Percentiles rank a stretch among this genome's conserved stretches.
These are phyloP conservation scores for Pecten maximus DNA, from an alignment of 2,888 invertebrate species.

Conservation along the genomic window DNA sequence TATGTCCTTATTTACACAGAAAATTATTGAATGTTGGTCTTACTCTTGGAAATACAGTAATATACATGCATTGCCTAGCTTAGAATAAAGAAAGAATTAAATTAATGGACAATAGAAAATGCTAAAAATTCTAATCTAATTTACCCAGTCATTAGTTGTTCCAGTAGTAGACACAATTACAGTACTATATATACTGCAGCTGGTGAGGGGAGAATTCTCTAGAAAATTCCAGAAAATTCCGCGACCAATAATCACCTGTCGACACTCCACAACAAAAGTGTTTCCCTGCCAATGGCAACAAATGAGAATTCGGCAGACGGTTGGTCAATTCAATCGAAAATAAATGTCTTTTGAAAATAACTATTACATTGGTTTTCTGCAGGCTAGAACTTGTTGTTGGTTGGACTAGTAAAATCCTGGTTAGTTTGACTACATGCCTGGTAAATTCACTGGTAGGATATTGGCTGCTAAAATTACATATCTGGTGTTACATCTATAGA, in stretches of 20 bases:
- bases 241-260: not conserved
- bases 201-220: not conserved
- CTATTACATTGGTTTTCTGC: constrained; percentile 13
- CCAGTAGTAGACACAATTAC: not conserved
- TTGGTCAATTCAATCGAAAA: constrained; percentile 4
- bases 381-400: not conserved
- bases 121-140: too few species aligned
- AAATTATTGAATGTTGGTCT: too few species aligned
- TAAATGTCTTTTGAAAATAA: constrained; percentile 16
- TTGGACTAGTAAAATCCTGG: not conserved
- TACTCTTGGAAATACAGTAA: too few species aligned
- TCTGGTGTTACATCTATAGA: too few species aligned
- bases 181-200: not conserved
- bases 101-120: too few species aligned
- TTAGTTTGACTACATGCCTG: not conserved
- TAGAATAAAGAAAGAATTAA: too few species aligned
- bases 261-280: not conserved
- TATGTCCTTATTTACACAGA: too few species aligned
- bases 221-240: not conserved
- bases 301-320: not conserved
- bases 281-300: constrained; percentile 28
- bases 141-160: not conserved
- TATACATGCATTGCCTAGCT: too few species aligned
- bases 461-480: not conserved
- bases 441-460: not conserved